Evolutionary conservation across 2,888 invertebrate genomes (phyloP).

Genomic region (Theretra japonica): DNA sequence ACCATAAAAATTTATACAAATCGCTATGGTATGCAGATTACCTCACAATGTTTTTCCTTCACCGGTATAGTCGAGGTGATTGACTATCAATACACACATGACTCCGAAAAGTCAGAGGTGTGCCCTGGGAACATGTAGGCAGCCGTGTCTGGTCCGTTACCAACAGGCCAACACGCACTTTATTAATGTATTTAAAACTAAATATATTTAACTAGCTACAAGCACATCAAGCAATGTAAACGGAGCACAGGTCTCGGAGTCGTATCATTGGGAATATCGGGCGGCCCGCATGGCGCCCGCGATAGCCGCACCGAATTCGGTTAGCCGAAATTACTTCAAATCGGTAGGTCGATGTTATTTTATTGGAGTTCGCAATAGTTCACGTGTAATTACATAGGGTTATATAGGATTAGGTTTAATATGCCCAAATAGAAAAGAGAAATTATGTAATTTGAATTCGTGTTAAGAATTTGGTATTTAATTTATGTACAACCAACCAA

Average conservation of each 20-base stretch:
- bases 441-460: not conserved
- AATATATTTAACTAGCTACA: not conserved
- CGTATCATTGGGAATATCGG: conserved; percentile 67
- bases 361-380: not conserved
- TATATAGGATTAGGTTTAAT: not conserved
- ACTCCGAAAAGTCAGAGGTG: no score
- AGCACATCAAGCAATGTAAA: conserved; percentile 37
- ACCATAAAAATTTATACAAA: no score
- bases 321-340: conserved; percentile 52
- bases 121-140: no score
- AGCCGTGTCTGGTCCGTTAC: no score
- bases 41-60: no score
- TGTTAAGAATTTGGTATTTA: no score
- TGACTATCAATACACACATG: no score
- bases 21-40: no score
- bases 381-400: conserved; percentile 17
- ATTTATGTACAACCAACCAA: no score
- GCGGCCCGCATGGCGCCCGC: conserved; percentile 62
- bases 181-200: no score
- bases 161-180: no score
- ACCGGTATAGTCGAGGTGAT: no score
- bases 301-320: conserved; percentile 61
- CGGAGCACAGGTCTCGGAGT: conserved; percentile 47
- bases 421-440: not conserved
- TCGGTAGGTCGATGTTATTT: conserved; percentile 19